Evolutionary conservation across 2,797 vertebrate genomes (phyloP).

Genomic region (Helostoma temminkii): DNA sequence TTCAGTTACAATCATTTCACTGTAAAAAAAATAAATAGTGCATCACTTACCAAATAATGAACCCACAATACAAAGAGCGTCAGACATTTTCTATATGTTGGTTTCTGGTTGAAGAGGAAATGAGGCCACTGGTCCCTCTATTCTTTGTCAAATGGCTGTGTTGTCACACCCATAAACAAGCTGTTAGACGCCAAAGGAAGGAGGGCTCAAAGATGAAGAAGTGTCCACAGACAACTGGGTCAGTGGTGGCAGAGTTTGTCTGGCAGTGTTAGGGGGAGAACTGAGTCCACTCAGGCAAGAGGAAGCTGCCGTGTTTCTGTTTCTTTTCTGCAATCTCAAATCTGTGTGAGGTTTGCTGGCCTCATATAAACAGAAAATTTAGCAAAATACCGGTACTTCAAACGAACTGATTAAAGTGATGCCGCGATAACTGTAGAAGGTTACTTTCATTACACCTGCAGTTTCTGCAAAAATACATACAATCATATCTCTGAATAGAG

Average conservation of each 20-base stretch:
- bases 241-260: not conserved
- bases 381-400: not conserved
- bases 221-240: not conserved
- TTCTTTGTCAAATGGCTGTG: slow-evolving; percentile 19
- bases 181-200: not conserved
- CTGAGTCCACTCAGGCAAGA: slow-evolving; percentile 41
- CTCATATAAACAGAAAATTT: not conserved
- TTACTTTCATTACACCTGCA: slow-evolving; percentile 11
- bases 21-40: not conserved
- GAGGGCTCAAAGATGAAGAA: slow-evolving; percentile 4
- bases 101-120: slow-evolving; percentile 29
- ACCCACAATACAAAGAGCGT: slow-evolving; percentile 63
- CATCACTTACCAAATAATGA: slow-evolving; percentile 78
- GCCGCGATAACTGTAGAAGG: not conserved
- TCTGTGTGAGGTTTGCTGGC: slow-evolving; percentile 15
- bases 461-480: slow-evolving; percentile 37
- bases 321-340: slow-evolving; percentile 15
- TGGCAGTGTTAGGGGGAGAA: slow-evolving; percentile 22
- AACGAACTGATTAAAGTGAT: not conserved
- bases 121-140: slow-evolving; percentile 9
- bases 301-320: slow-evolving; percentile 53
- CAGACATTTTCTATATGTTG: slow-evolving; percentile 65
- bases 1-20: too few relatives aligned
- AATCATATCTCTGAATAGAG: not conserved
- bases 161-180: slow-evolving; percentile 20